Percentiles rank a stretch among this genome's conserved stretches.
These are phyloP conservation scores for Liparis tanakae DNA, from an alignment of 2,797 vertebrate genomes.

Conservation along the genomic window DNA sequence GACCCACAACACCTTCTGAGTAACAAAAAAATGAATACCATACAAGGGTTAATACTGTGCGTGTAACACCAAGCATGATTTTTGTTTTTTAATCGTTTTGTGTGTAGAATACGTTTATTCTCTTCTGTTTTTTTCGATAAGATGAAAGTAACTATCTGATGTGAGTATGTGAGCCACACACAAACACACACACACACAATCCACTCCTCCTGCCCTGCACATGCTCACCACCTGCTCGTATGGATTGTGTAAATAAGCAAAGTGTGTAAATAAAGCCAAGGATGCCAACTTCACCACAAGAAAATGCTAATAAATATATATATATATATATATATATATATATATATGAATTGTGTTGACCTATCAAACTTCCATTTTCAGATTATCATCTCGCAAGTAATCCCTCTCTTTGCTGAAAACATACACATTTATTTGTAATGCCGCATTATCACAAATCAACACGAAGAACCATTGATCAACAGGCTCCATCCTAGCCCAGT, in stretches of 20 bases:
- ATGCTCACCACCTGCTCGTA: background rate
- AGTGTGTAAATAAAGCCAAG: too few relatives aligned
- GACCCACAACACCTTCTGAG: too few relatives aligned
- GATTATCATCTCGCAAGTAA: too few relatives aligned
- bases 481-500: background rate
- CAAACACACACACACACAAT: too few relatives aligned
- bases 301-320: background rate
- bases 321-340: background rate
- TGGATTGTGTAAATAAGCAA: too few relatives aligned
- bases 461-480: background rate
- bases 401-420: too few relatives aligned
- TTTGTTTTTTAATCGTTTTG: background rate
- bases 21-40: too few relatives aligned
- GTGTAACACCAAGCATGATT: background rate
- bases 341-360: background rate
- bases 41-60: too few relatives aligned
- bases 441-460: background rate
- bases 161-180: too few relatives aligned
- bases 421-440: too few relatives aligned
- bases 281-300: background rate
- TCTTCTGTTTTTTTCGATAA: background rate
- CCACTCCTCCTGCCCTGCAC: background rate
- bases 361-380: background rate
- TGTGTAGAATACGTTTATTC: background rate
- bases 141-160: too few relatives aligned